Base-by-base conservation (phyloP, 1,140 invertebrate species). In the Sycophaga agraensis region DNA sequence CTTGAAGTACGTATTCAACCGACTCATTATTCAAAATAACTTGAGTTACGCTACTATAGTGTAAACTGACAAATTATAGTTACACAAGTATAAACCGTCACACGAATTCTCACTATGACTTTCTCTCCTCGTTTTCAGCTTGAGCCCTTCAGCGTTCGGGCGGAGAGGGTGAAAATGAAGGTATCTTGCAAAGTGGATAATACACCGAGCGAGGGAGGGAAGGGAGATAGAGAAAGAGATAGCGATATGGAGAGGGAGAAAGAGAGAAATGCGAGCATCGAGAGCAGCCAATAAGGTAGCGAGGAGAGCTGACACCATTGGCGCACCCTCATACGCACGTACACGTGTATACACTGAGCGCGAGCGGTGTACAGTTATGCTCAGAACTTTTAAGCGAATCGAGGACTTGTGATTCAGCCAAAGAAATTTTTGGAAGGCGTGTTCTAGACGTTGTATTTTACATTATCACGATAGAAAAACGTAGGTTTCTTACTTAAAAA, bases 131-230 rank as follows among this genome's bases (percentile, higher is more conserved):
- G 8, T 21, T 50, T 35, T 21, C 34, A 16, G 28, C 28, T 31
- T 6, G 11, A 31, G 37, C 37, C n/a, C 37, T 11, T 16, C 37
- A 14, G n/a, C n/a, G n/a, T n/a, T n/a, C n/a, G n/a, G n/a, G n/a
- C n/a, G 14, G 37, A 16, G 35, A n/a, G 12, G 24, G 21, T 17
- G 35, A 53, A 53, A 53, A 53, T 53, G 50, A 53, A 39, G 50
- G 35, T 53, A 53, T 53, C 50, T 53, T 40, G 35, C 21, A 39
- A 53, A 53, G 35, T 53, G 50, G 48, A 50, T 50, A 50, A 50
- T 50, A 37, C 31, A 48, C 16, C 2, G 16, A 37, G 19, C 48
- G 31, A 0, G 48, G 4, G 31, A 37, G 28, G 12, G 7, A 28
- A 4, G 14, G 45, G 21, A 26, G 19, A 39, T 14, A 11, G 14